These are phyloP conservation scores for Saiga tatarica DNA, from an alignment of 2,113 vertebrate species.

Conservation along the genomic window DNA sequence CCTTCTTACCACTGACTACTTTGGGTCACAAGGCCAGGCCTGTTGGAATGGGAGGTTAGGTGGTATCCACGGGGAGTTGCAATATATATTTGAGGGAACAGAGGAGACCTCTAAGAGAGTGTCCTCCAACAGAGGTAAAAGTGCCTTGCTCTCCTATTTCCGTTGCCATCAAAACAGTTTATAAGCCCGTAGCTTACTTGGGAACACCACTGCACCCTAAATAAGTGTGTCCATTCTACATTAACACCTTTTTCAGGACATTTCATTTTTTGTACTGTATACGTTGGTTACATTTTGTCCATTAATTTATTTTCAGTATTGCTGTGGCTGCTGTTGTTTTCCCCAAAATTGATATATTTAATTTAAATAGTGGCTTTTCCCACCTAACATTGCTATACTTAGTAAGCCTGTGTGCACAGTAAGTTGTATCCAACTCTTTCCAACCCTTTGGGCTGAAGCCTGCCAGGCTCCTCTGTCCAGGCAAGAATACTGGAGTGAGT, in stretches of 20 bases:
- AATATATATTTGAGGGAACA: not conserved
- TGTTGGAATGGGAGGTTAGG: not conserved
- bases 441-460: not conserved
- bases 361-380: constrained; percentile 53
- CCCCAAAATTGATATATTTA: constrained; percentile 53
- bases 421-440: not conserved
- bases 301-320: constrained; percentile 28
- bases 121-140: not conserved
- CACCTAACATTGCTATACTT: not conserved
- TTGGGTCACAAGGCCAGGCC: not conserved
- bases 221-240: not conserved
- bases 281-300: constrained; percentile 1
- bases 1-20: not conserved
- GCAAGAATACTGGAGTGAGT: not conserved
- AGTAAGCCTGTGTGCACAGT: not conserved
- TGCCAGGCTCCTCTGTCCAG: not conserved
- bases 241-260: not conserved
- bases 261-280: constrained; percentile 5
- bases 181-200: not conserved
- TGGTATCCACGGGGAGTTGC: not conserved
- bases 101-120: not conserved
- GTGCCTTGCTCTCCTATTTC: not conserved
- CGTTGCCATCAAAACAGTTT: not conserved
- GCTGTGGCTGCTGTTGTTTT: not conserved
- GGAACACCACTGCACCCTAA: not conserved